Percentiles rank a stretch among this genome's conserved stretches.
Evolutionary conservation across 2,888 invertebrate genomes (phyloP).

Genomic region (Drosophila formosana): DNA sequence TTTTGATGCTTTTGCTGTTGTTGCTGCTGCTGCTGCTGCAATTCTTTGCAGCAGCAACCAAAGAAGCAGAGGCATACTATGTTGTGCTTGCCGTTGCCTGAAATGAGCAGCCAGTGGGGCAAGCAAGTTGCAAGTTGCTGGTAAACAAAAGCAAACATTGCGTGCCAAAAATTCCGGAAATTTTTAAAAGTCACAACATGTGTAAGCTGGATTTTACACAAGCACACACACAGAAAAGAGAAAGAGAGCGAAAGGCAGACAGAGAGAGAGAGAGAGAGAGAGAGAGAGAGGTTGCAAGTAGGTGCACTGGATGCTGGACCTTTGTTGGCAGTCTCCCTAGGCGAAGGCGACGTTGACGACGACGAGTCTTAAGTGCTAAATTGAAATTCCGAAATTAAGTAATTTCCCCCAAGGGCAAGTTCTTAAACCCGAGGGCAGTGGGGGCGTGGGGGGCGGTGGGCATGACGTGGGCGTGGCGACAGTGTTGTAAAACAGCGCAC

Average conservation of each 20-base stretch:
- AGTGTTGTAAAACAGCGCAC: constrained; percentile 66
- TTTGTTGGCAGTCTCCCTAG: constrained; percentile 13
- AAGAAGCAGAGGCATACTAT: constrained; percentile 17
- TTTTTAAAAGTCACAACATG: constrained; percentile 80
- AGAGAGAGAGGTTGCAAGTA: constrained; percentile 32
- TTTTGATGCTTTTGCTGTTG: constrained; percentile 2
- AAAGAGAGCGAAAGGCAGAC: constrained; percentile 13
- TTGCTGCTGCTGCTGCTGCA: constrained; percentile 17
- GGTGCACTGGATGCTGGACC: constrained; percentile 24
- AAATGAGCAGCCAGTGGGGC: constrained; percentile 33
- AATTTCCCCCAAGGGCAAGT: constrained; percentile 74
- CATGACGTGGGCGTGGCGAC: constrained; percentile 48
- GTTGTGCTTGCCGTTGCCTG: constrained; percentile 5
- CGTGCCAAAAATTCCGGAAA: constrained; percentile 82
- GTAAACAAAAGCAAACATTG: constrained; percentile 78
- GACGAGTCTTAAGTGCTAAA: constrained; percentile 73
- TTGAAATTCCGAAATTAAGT: constrained; percentile 81
- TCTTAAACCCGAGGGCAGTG: constrained; percentile 4
- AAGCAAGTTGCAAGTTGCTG: constrained; percentile 30
- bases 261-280: constrained; percentile 13
- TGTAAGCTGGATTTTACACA: constrained; percentile 71
- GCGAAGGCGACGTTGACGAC: not conserved
- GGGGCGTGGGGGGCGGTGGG: constrained; percentile 2
- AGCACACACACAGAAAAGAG: constrained; percentile 21
- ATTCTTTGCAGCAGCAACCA: constrained; percentile 39